Evolutionary conservation across 1,140 invertebrate species (phyloP).

Genomic region (Plodia interpunctella): DNA sequence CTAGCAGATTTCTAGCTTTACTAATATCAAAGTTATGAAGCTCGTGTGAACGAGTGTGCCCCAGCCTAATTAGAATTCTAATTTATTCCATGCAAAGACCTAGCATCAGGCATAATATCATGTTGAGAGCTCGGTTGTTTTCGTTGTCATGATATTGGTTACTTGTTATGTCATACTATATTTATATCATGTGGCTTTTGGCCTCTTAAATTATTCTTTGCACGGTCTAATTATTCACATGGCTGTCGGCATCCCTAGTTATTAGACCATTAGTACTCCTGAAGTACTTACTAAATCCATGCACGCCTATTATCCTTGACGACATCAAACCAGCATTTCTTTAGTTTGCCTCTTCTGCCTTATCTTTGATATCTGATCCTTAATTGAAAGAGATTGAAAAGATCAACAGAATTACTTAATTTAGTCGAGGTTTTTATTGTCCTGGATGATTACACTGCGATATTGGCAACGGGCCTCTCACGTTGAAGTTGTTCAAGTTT

Average conservation of each 20-base stretch:
- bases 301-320: too few species aligned
- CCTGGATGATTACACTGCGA: background rate
- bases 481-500: background rate
- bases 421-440: background rate
- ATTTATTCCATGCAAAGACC: background rate
- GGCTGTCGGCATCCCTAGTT: too few species aligned
- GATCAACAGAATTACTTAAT: background rate
- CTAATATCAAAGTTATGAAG: constrained; percentile 26
- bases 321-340: too few species aligned
- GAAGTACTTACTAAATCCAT: too few species aligned
- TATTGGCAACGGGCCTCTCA: background rate
- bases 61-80: constrained; percentile 3
- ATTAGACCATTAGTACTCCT: too few species aligned
- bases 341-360: too few species aligned
- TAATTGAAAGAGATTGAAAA: too few species aligned
- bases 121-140: background rate
- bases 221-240: too few species aligned
- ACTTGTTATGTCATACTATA: too few species aligned
- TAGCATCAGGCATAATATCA: background rate
- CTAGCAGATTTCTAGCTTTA: constrained; percentile 13
- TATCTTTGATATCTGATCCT: too few species aligned
- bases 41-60: constrained; percentile 9
- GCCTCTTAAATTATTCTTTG: too few species aligned
- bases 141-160: background rate
- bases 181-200: background rate